phyloP scores from a whole-genome alignment of 2,797 vertebrate species.

The Microchirus variegatus region DNA sequence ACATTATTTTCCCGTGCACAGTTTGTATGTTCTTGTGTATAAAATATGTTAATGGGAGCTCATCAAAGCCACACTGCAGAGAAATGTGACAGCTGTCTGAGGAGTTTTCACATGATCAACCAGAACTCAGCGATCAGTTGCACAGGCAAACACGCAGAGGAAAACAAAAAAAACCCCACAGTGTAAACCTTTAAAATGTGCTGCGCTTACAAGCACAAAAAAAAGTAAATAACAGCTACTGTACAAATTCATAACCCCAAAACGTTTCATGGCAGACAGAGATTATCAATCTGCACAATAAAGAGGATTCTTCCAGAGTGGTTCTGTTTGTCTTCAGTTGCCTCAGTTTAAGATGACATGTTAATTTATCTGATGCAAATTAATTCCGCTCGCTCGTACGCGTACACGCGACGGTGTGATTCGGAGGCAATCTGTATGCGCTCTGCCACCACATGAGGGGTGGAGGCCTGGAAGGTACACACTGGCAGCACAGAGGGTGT shows the following conservation, averaged over 20 bases:
- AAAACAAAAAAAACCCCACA: no score
- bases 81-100: no score
- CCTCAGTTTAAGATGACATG: conserved; percentile 17
- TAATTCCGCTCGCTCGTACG: background rate
- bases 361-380: conserved; percentile 28
- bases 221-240: background rate
- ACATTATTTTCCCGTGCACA: no score
- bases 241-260: background rate
- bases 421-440: background rate
- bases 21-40: no score
- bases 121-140: background rate
- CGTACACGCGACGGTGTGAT: background rate
- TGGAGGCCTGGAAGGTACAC: background rate
- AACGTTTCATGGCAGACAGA: background rate
- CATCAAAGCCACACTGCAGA: no score
- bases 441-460: no score
- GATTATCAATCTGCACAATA: conserved; percentile 9
- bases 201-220: background rate
- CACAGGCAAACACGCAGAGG: background rate
- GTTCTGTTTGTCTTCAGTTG: conserved; percentile 17
- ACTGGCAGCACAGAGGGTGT: background rate
- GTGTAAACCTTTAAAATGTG: conserved; percentile 1
- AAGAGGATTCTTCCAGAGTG: conserved; percentile 7
- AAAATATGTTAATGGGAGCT: no score
- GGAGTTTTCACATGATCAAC: background rate